These are phyloP conservation scores for Neopipo cinnamomea DNA, from an alignment of 2,113 vertebrate genomes.

Conservation along the genomic window DNA sequence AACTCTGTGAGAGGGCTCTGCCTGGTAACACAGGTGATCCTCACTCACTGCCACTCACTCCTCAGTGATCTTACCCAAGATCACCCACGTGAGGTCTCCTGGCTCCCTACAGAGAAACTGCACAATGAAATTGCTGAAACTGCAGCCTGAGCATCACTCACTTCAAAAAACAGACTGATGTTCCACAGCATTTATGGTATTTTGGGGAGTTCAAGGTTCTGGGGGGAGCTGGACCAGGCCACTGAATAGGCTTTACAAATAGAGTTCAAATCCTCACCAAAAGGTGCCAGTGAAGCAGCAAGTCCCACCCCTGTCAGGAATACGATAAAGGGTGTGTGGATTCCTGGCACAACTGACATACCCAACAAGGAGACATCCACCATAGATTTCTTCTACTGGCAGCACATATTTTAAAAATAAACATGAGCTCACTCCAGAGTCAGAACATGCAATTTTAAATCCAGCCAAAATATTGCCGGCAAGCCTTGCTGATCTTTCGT, in stretches of 20 bases:
- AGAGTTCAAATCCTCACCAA: background rate
- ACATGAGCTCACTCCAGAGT: conserved; percentile 34
- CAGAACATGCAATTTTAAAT: conserved; percentile 23
- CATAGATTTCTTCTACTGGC: background rate
- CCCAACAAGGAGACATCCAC: conserved; percentile 46
- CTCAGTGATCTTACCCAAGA: background rate
- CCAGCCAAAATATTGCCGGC: conserved; percentile 16
- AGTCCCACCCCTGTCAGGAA: background rate
- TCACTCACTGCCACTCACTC: background rate
- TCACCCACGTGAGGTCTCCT: background rate
- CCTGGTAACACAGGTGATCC: background rate
- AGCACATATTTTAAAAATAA: conserved; percentile 47
- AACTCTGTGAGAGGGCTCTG: background rate
- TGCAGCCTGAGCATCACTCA: background rate
- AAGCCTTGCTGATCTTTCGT: background rate
- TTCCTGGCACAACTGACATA: conserved; percentile 6
- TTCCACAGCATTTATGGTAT: background rate
- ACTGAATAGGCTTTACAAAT: background rate
- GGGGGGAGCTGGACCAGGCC: background rate
- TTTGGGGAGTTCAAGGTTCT: background rate
- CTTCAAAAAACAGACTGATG: background rate
- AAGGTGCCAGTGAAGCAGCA: background rate
- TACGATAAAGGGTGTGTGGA: background rate
- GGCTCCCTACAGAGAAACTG: background rate
- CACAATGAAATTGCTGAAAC: background rate